phyloP scores from a whole-genome alignment of 1,140 invertebrate genomes.

The Conus ventricosus region DNA sequence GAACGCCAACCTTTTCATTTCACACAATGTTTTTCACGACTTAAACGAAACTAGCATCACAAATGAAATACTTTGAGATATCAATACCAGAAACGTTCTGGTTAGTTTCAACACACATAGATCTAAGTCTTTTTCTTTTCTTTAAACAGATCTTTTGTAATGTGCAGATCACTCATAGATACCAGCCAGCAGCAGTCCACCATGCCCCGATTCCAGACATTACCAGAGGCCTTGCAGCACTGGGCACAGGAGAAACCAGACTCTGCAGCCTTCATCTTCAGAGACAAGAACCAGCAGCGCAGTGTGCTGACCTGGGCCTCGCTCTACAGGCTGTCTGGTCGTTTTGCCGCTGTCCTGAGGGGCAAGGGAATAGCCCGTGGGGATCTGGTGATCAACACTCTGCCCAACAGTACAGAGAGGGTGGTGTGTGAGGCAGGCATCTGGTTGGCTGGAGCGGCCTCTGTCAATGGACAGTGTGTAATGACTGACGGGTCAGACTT shows the following conservation, averaged over 20 bases:
- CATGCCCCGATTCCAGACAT: neutral
- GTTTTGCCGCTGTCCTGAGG: slow-evolving; percentile 12
- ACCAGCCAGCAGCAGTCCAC: neutral
- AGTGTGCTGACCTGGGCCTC: slow-evolving; percentile 1
- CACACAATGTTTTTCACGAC: too few relatives aligned
- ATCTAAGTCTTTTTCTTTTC: too few relatives aligned
- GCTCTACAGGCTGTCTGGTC: slow-evolving; percentile 7
- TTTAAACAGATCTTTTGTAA: neutral
- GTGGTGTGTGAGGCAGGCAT: slow-evolving; percentile 16
- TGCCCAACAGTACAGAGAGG: slow-evolving; percentile 33
- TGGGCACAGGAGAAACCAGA: neutral
- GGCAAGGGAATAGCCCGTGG: neutral
- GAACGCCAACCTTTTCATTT: too few relatives aligned
- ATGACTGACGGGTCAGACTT: slow-evolving; percentile 27
- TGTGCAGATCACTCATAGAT: neutral
- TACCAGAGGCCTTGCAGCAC: neutral
- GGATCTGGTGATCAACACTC: slow-evolving; percentile 20
- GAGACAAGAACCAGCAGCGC: neutral
- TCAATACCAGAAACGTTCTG: too few relatives aligned
- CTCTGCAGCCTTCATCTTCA: slow-evolving; percentile 24
- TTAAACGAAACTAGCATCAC: too few relatives aligned
- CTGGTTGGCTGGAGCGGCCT: slow-evolving; percentile 1
- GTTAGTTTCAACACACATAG: too few relatives aligned
- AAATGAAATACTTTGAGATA: too few relatives aligned
- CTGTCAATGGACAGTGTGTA: slow-evolving; percentile 29